Evolutionary conservation across 2,888 invertebrate genomes (phyloP).

Genomic region (Cantharis rustica): DNA sequence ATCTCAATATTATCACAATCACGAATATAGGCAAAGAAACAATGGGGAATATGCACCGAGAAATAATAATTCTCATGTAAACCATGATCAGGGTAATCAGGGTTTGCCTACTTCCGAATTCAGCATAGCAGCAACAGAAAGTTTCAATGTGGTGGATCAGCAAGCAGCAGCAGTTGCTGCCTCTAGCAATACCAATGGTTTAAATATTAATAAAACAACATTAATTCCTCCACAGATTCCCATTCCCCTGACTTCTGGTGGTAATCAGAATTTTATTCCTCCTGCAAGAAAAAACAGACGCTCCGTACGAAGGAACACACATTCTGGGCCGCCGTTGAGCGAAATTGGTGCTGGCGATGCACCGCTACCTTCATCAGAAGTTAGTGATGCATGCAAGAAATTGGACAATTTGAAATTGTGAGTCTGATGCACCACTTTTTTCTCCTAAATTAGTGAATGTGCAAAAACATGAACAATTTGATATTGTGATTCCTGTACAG

Average conservation of each 20-base stretch:
- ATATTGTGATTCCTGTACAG: neutral
- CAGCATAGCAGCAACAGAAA: neutral
- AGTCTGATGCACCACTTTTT: constrained; percentile 24
- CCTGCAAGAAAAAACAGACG: constrained; percentile 36
- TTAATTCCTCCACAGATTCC: constrained; percentile 20
- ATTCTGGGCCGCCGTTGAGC: constrained; percentile 31
- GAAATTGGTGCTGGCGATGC: constrained; percentile 56
- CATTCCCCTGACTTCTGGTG: constrained; percentile 8
- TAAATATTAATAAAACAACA: neutral
- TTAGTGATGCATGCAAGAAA: constrained; percentile 48
- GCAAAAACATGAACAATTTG: neutral
- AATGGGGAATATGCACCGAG: neutral
- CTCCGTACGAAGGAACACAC: constrained; percentile 23
- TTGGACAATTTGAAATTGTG: constrained; percentile 53
- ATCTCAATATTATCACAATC: neutral
- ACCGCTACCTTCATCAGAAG: constrained; percentile 44
- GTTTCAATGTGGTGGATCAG: neutral
- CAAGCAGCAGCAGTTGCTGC: no score
- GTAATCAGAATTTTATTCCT: constrained; percentile 39
- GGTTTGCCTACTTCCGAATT: neutral
- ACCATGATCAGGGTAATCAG: neutral
- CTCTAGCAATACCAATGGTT: neutral
- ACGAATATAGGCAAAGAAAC: neutral
- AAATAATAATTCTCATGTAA: neutral
- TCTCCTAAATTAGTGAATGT: neutral